Base-by-base conservation (phyloP, 2,113 vertebrate genomes). In the Sterna hirundo region DNA sequence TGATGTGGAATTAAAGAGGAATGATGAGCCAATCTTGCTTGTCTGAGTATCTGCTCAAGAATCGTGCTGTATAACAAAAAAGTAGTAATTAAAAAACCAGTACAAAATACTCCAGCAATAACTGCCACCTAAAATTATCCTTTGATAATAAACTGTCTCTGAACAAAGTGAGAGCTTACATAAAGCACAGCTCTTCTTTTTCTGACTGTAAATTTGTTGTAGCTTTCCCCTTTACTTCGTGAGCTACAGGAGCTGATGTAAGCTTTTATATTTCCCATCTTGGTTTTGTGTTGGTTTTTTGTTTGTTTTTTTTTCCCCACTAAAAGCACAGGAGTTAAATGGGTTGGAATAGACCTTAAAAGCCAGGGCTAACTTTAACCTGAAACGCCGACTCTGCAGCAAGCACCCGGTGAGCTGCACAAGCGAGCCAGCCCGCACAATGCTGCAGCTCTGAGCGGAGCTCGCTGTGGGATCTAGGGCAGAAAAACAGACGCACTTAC, bases 1-100 rank as follows among this genome's bases (percentile, higher is more conserved):
- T 78, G 90, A 93, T 94, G 93, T 71, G 65, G 93, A 95, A 96
- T 97, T 95, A 96, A 96, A 96, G 81, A 90, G 79, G 89, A 94
- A 77, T 74, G 93, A 96, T 86, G 88, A 96, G 86, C 93, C 93
- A 96, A 65, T 89, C 95, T 91, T 57, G 42, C 80, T 88, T 93
- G 72, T 80, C 90, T 93, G 90, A 93, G 70, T 97, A 82, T 83
- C 88, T 91, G 71, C 71, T 95, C 80, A 89, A 83, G 94, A 84
- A 93, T 91, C 75, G 76, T 5, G 6, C 77, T 20, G 34, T 88
- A 29, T 66, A 75, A 93, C 38, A 66, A 87, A 86, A 92, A 90
- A 75, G 46, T 30, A 66, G 74, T 66, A 86, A 94, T 94, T 72
- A 38, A 26, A 34, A 83, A 71, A 72, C 8, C 19, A 26, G 75